These are phyloP conservation scores for Cydia pomonella DNA, from an alignment of 1,140 invertebrate species.

Conservation along the genomic window DNA sequence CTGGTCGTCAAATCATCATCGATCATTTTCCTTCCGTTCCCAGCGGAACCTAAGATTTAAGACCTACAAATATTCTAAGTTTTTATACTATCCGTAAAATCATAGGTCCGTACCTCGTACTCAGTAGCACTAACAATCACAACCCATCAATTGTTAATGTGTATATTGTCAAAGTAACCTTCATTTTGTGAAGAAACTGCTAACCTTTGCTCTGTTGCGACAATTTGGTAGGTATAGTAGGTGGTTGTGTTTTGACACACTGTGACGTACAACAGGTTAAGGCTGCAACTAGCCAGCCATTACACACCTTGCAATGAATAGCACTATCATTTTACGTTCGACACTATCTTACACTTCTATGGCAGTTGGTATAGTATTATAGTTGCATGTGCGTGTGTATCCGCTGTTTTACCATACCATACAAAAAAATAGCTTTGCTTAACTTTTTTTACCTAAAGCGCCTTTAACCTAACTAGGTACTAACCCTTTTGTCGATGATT, in stretches of 20 bases:
- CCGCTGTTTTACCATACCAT: too few species aligned
- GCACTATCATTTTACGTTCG: background rate
- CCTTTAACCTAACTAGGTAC: too few species aligned
- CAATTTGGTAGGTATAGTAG: background rate
- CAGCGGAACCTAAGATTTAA: background rate
- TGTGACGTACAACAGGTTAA: background rate
- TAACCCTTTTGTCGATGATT: too few species aligned
- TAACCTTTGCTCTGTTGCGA: background rate
- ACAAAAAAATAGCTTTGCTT: too few species aligned
- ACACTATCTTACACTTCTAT: too few species aligned
- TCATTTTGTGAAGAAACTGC: background rate
- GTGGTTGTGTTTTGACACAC: background rate
- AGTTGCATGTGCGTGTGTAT: too few species aligned
- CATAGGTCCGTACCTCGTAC: background rate
- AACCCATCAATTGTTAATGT: background rate
- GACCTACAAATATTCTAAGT: background rate
- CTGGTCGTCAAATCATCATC: too few species aligned
- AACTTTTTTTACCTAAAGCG: too few species aligned
- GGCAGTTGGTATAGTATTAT: too few species aligned
- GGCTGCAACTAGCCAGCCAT: background rate
- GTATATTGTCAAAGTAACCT: too few species aligned
- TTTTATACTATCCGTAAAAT: background rate
- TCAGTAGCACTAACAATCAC: background rate
- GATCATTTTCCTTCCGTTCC: too few species aligned
- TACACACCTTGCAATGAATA: background rate